These are phyloP conservation scores for Temnothorax unifasciatus DNA, from an alignment of 2,888 invertebrate species.

Conservation along the genomic window DNA sequence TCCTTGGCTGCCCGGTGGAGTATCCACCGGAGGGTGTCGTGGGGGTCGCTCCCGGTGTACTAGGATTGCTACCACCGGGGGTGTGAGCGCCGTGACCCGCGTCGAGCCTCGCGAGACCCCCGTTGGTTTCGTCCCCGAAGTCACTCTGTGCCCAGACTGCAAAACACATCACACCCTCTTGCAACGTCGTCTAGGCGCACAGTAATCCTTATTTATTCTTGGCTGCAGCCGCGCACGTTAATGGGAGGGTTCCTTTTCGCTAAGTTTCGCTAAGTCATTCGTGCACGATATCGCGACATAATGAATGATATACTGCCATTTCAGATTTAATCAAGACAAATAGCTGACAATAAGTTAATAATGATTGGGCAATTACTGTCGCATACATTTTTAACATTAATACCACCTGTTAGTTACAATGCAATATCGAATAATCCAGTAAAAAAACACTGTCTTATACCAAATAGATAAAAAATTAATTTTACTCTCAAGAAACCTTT, in stretches of 20 bases:
- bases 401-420: neutral
- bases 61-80: slow-evolving; percentile 88
- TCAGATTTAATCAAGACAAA: slow-evolving; percentile 27
- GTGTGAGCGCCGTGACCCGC: slow-evolving; percentile 86
- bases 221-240: slow-evolving; percentile 42
- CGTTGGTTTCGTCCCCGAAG: slow-evolving; percentile 94
- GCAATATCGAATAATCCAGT: neutral
- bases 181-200: slow-evolving; percentile 80
- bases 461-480: neutral
- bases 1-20: slow-evolving; percentile 85
- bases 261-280: slow-evolving; percentile 25
- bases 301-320: neutral
- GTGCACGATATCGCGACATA: slow-evolving; percentile 5
- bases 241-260: slow-evolving; percentile 35
- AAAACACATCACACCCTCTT: slow-evolving; percentile 85
- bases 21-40: slow-evolving; percentile 83
- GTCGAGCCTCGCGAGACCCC: slow-evolving; percentile 88
- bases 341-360: neutral
- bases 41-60: slow-evolving; percentile 87
- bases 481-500: neutral
- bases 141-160: slow-evolving; percentile 97
- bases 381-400: neutral
- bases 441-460: neutral
- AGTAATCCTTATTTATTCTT: slow-evolving; percentile 52
- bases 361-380: slow-evolving; percentile 10